phyloP scores from a whole-genome alignment of 2,888 invertebrate species.

The Drosophila nr. perissopoda region DNA sequence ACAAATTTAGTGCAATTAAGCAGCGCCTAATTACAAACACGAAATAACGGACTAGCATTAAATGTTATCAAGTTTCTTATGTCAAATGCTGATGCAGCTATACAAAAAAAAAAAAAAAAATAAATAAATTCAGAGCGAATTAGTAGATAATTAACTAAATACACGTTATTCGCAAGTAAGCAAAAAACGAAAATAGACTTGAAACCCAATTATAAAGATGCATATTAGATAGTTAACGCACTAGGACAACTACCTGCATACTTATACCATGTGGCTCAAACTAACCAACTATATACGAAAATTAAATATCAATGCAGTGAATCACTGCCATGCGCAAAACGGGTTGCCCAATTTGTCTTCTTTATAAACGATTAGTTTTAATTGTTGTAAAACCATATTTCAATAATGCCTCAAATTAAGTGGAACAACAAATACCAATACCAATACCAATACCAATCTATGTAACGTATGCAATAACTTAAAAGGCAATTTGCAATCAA shows the following conservation, averaged over 20 bases:
- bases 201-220: constrained; percentile 35
- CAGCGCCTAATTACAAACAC: constrained; percentile 44
- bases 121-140: constrained; percentile 58
- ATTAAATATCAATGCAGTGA: constrained; percentile 75
- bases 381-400: constrained; percentile 6
- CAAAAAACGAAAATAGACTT: constrained; percentile 53
- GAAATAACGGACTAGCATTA: constrained; percentile 66
- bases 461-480: constrained; percentile 73
- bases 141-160: constrained; percentile 59
- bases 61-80: constrained; percentile 77
- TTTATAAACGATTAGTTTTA: constrained; percentile 43
- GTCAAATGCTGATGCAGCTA: constrained; percentile 73
- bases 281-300: constrained; percentile 32
- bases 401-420: constrained; percentile 42
- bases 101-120: constrained; percentile 47
- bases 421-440: constrained; percentile 6
- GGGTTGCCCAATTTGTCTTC: constrained; percentile 72
- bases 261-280: constrained; percentile 12
- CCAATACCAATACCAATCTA: constrained; percentile 56
- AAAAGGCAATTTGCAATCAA: constrained; percentile 44
- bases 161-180: constrained; percentile 38
- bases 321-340: constrained; percentile 79
- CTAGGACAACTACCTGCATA: constrained; percentile 54
- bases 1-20: constrained; percentile 50
- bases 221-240: constrained; percentile 49